Base-by-base conservation (phyloP, 2,113 vertebrate genomes). In the Neogale vison region DNA sequence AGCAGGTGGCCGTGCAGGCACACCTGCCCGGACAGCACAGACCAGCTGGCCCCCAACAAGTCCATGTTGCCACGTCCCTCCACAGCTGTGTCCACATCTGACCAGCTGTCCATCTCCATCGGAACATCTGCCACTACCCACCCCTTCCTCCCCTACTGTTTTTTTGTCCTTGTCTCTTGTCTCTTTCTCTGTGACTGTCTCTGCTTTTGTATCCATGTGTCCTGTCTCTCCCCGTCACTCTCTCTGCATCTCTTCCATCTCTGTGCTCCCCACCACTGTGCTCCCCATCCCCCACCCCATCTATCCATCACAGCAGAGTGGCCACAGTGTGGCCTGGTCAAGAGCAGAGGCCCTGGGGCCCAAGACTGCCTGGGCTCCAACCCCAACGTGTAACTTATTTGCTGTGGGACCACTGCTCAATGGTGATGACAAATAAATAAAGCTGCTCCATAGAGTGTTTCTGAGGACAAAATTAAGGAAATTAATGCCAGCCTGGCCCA, bases 381-480 rank as follows among this genome's bases (percentile, higher is more conserved):
- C 79, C 39, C 29, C 34, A 50, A 52, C 61, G 7, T 29, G 74
- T 36, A 93, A 52, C 92, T 80, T 52, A 71, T 17, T 34, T 74
- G 71, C 82, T 63, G 7, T 36, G 67, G 10, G 81, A 23, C 82
- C 63, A 96, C 21, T 45, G 7, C 39, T 94, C 39, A 39, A 80
- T 31, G 8, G 23, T 24, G 20, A 8, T 23, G 47, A 88, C 76
- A 80, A 61, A 61, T 39, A 71, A 85, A 61, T n/a, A 77, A 76
- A 95, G 23, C 42, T 57, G 13, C 17, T 79, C 63, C 69, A 77
- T 6, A 69, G 77, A 31, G 39, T 42, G 18, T 50, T 26, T 31
- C n/a, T 71, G 36, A 72, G 89, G 42, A 65, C 74, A 96, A 89
- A 95, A 79, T 42, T 79, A 83, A 83, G 39, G 52, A n/a, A 74